Evolutionary conservation across 2,797 vertebrate species (phyloP), one percentile per base, ranked within the genome.

Genomic region (Crenuchus spilurus): DNA sequence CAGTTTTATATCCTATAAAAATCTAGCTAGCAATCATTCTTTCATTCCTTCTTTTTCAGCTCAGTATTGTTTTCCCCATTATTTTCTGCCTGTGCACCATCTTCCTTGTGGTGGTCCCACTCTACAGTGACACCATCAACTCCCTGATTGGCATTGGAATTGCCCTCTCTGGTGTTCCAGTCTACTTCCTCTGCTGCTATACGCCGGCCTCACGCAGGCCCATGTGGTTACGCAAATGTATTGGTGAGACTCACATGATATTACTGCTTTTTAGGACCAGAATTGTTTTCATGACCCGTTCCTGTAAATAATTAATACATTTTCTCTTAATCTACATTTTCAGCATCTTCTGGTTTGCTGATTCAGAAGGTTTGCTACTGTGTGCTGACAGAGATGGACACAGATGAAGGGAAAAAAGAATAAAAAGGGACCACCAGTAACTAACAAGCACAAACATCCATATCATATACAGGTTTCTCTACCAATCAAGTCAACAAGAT

Each of bases 51-150:
- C n/a, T 49, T 69, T 63, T 68, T 1, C 87, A 97, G 96, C 93
- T 97, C 77, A 97, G 93, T 74, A 84, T 97, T 49, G 35, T 95
- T 86, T 97, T 92, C 85, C 96, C 96, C 33, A 87, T 95, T 67
- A 7, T 96, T 46, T 97, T 97, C 91, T 97, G 96, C 76, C 68
- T 97, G 24, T 95, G 95, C 77, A 95, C 94, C 22, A 1, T 97
- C 83, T 97, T 97, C 91, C 92, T 97, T 83, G 95, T 97, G 86
- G 94, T 93, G 2, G 93, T 97, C 9, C 96, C 96, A 1, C 93
- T 97, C 73, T 97, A 96, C 85, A 97, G 94, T 0, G 95, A 97
- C 80, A 93, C 94, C 35, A 44, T 94, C 80, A 97, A 96, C 87
- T 96, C 96, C 2, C 87, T 96, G 80, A 97, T 97, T 0, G 95